Percentiles rank a stretch among this genome's conserved stretches.
Conservation (phyloP, 2,797 vertebrate species). For the Sebastes hubbsi region DNA sequence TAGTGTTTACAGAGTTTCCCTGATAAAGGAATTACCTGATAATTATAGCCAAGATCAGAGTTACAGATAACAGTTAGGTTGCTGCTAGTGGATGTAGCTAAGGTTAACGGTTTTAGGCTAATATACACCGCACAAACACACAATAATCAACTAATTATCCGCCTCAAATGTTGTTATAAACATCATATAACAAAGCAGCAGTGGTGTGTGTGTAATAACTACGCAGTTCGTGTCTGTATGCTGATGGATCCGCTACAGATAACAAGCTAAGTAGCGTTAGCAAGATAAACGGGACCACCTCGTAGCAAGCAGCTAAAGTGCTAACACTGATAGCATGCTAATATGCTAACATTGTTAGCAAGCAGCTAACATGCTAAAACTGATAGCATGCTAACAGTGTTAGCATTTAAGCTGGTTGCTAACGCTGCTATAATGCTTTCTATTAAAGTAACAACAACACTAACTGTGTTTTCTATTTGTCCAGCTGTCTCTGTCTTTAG, state of each 20-base stretch:
- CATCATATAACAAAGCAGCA: accelerated
- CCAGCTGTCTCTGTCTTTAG: background rate
- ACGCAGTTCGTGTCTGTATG: background rate
- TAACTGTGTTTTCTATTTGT: background rate
- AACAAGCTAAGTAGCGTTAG: conserved; percentile 31
- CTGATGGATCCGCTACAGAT: background rate
- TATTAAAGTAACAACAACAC: background rate
- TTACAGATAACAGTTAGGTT: background rate
- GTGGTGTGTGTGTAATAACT: background rate
- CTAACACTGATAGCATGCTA: no score
- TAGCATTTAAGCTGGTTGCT: conserved; percentile 60
- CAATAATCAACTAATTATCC: accelerated
- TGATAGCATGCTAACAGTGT: conserved; percentile 57
- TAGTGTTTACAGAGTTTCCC: no score
- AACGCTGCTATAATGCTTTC: background rate
- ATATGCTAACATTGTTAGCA: background rate
- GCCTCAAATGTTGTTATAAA: background rate
- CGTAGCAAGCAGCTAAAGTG: no score
- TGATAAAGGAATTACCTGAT: background rate
- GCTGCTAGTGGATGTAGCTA: background rate
- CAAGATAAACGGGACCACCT: conserved; percentile 13
- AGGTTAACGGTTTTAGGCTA: background rate
- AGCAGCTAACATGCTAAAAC: conserved; percentile 30
- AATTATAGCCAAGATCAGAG: background rate
- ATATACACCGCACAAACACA: background rate